Evolutionary conservation across 2,113 vertebrate species (phyloP).

Genomic region (Salvelinus fontinalis): DNA sequence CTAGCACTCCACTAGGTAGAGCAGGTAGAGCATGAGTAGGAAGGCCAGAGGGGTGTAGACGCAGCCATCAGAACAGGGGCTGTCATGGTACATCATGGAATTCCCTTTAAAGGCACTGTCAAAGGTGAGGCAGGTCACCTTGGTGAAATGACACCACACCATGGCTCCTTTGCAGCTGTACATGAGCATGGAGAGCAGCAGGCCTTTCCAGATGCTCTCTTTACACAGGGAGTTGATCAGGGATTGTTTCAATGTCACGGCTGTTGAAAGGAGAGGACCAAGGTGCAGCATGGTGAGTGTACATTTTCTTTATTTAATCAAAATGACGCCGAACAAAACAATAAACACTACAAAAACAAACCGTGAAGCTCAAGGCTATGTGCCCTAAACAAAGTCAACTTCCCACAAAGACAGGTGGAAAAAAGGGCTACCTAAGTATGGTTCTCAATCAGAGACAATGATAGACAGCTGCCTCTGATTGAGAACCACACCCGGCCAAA

Average conservation of each 20-base stretch:
- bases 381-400: no score
- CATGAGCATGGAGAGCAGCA: constrained; percentile 90
- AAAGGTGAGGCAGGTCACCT: constrained; percentile 86
- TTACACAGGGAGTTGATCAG: constrained; percentile 84
- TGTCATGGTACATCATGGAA: constrained; percentile 90
- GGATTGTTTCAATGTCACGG: constrained; percentile 74
- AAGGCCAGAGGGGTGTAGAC: constrained; percentile 88
- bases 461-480: no score
- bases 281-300: no score
- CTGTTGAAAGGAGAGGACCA: no score
- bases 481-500: no score
- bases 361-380: no score
- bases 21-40: constrained; percentile 82
- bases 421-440: no score
- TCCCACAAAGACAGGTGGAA: no score
- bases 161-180: constrained; percentile 84
- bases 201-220: constrained; percentile 89
- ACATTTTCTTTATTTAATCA: no score
- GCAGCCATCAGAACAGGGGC: constrained; percentile 86
- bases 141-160: constrained; percentile 87
- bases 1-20: constrained; percentile 91
- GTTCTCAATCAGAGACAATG: no score
- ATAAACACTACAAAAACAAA: no score
- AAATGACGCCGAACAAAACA: no score
- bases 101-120: constrained; percentile 72